Percentiles rank a stretch among this genome's conserved stretches.
Evolutionary conservation across 1,140 invertebrate genomes (phyloP).

Genomic region (Drosophila albomicans): DNA sequence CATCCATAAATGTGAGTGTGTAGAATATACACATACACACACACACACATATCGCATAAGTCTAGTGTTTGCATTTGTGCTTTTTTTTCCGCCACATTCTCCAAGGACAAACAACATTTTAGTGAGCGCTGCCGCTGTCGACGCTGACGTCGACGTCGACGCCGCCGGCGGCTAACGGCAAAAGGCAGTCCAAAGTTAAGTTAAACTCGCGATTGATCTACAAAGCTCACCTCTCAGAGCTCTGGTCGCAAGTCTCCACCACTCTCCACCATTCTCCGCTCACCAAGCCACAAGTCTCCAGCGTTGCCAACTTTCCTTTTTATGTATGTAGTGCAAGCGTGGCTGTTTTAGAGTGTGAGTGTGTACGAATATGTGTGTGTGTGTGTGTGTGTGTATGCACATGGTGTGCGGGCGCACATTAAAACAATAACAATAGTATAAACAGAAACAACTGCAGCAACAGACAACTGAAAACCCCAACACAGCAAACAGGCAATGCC

Average conservation of each 20-base stretch:
- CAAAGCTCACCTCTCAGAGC: constrained; percentile 50
- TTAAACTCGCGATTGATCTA: constrained; percentile 70
- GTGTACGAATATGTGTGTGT: constrained; percentile 25
- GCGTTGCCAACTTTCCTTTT: constrained; percentile 53
- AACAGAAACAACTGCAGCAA: constrained; percentile 40
- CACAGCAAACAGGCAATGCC: constrained; percentile 27
- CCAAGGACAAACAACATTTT: constrained; percentile 82
- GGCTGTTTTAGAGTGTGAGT: not conserved
- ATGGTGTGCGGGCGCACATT: constrained; percentile 71
- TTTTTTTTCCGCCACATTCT: constrained; percentile 70
- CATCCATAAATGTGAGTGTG: constrained; percentile 1
- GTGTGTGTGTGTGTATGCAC: constrained; percentile 40
- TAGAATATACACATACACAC: constrained; percentile 9
- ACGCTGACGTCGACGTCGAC: constrained; percentile 38
- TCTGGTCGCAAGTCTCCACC: constrained; percentile 7
- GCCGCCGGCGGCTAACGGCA: constrained; percentile 69
- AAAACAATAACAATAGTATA: constrained; percentile 59
- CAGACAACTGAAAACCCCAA: constrained; percentile 33
- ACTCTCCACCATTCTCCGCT: not conserved
- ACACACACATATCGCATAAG: constrained; percentile 30
- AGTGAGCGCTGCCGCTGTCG: constrained; percentile 63
- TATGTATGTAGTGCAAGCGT: constrained; percentile 21
- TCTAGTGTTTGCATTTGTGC: constrained; percentile 27
- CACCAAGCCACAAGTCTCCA: constrained; percentile 1
- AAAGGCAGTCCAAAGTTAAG: constrained; percentile 51